phyloP scores from a whole-genome alignment of 2,888 invertebrate species.

The Rhynchonema sp. region DNA sequence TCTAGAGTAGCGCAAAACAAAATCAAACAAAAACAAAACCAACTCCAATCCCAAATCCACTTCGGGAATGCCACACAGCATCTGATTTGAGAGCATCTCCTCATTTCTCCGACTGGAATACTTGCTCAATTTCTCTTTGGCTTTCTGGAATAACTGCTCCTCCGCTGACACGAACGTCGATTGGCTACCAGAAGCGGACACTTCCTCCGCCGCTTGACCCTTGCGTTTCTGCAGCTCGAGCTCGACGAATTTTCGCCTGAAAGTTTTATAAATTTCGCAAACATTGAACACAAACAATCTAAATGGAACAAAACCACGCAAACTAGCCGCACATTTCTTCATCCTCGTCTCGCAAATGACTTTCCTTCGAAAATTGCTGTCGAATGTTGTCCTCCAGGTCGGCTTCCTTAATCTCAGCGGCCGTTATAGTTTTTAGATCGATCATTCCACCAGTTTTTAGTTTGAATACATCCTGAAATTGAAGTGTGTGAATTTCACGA shows the following conservation, averaged over 20 bases:
- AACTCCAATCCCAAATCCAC: slow-evolving; percentile 94
- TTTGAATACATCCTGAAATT: slow-evolving; percentile 1
- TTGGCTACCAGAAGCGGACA: slow-evolving; percentile 11
- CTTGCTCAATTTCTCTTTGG: slow-evolving; percentile 68
- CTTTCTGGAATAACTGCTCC: slow-evolving; percentile 43
- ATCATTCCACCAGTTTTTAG: slow-evolving; percentile 6
- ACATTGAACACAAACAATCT: neutral
- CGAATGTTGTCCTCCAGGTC: slow-evolving; percentile 77
- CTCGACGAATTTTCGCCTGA: slow-evolving; percentile 57
- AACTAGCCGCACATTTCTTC: slow-evolving; percentile 64
- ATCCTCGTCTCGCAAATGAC: slow-evolving; percentile 90
- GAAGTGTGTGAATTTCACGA: no score
- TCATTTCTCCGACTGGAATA: slow-evolving; percentile 64
- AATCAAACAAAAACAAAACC: no score
- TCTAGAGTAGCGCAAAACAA: no score
- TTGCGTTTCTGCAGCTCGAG: slow-evolving; percentile 67
- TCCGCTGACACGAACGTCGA: slow-evolving; percentile 3
- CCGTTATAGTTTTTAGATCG: slow-evolving; percentile 4
- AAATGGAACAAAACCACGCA: neutral
- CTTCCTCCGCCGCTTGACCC: slow-evolving; percentile 34
- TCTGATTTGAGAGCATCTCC: slow-evolving; percentile 98
- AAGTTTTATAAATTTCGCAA: neutral
- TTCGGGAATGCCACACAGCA: slow-evolving; percentile 97
- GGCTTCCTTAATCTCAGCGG: slow-evolving; percentile 41
- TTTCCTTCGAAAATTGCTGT: slow-evolving; percentile 91